Conservation (phyloP, 2,888 invertebrate species). For the Allolobophora icterica region DNA sequence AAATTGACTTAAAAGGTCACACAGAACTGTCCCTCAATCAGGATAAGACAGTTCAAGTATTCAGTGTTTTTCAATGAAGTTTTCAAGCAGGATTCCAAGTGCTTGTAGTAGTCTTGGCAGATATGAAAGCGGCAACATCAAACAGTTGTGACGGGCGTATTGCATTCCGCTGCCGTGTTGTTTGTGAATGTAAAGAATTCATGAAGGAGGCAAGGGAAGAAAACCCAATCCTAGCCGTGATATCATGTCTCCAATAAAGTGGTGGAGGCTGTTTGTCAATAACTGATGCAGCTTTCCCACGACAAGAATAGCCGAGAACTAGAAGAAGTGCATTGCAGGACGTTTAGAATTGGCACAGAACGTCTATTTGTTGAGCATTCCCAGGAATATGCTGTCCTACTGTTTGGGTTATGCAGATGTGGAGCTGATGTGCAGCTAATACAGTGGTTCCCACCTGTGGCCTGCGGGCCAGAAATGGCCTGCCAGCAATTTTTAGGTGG, state of each 20-base stretch:
- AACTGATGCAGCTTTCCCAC: slow-evolving; percentile 20
- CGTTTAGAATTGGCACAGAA: background rate
- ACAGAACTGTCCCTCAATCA: background rate
- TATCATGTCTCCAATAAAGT: slow-evolving; percentile 8
- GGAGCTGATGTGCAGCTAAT: background rate
- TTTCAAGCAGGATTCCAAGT: background rate
- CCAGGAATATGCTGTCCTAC: background rate
- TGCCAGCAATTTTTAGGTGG: too few relatives aligned
- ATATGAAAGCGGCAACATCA: slow-evolving; percentile 9
- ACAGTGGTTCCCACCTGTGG: too few relatives aligned
- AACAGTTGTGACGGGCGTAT: background rate
- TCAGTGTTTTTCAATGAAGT: background rate
- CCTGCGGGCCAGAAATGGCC: too few relatives aligned
- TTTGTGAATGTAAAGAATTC: slow-evolving; percentile 1
- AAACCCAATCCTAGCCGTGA: background rate
- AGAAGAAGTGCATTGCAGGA: background rate
- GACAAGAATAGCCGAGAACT: background rate
- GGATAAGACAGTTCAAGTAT: background rate
- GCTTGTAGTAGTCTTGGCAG: background rate
- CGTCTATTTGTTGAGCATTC: background rate
- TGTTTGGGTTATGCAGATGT: background rate
- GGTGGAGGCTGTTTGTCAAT: slow-evolving; percentile 24
- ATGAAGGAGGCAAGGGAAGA: background rate
- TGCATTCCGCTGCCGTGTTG: background rate
- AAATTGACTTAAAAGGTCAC: slow-evolving; percentile 17